Conservation (phyloP, 64 coral and sea anemone species). For the Astreopora myriophthalma region DNA sequence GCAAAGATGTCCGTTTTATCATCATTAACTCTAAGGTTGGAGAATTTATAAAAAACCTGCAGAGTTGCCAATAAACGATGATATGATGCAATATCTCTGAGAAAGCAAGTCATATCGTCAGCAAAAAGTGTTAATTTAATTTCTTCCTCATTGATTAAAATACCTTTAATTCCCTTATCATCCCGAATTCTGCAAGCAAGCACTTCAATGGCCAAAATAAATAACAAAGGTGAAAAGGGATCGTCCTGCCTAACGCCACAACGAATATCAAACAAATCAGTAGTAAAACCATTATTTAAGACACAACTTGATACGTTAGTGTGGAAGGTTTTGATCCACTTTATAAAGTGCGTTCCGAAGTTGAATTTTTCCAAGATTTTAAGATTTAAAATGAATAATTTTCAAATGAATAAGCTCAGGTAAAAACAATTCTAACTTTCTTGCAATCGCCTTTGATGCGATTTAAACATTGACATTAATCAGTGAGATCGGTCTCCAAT, state of each 20-base stretch:
- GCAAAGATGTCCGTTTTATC: too few relatives aligned
- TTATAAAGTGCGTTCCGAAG: slow-evolving; percentile 30
- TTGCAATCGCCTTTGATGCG: slow-evolving; percentile 13
- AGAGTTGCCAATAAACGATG: too few relatives aligned
- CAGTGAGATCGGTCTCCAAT: slow-evolving; percentile 58
- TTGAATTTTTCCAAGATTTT: slow-evolving; percentile 5
- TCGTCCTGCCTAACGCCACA: slow-evolving; percentile 30
- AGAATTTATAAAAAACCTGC: too few relatives aligned
- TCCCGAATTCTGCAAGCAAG: not conserved
- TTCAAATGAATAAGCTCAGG: slow-evolving; percentile 25
- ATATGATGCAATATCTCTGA: too few relatives aligned
- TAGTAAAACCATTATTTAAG: slow-evolving; percentile 28
- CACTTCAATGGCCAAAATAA: not conserved
- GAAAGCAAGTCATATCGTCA: too few relatives aligned
- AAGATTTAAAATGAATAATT: not conserved
- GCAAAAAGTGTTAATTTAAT: slow-evolving; percentile 52
- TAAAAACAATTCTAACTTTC: not conserved
- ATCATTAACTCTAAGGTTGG: too few relatives aligned
- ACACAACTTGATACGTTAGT: not conserved
- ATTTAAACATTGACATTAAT: slow-evolving; percentile 61
- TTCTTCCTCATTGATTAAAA: not conserved
- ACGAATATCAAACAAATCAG: not conserved
- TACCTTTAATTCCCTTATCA: slow-evolving; percentile 37
- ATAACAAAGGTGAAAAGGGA: slow-evolving; percentile 33
- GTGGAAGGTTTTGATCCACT: slow-evolving; percentile 37